Percentiles rank a stretch among this genome's conserved stretches.
Evolutionary conservation across 2,888 invertebrate species (phyloP).

Genomic region (Cyclophora punctaria): DNA sequence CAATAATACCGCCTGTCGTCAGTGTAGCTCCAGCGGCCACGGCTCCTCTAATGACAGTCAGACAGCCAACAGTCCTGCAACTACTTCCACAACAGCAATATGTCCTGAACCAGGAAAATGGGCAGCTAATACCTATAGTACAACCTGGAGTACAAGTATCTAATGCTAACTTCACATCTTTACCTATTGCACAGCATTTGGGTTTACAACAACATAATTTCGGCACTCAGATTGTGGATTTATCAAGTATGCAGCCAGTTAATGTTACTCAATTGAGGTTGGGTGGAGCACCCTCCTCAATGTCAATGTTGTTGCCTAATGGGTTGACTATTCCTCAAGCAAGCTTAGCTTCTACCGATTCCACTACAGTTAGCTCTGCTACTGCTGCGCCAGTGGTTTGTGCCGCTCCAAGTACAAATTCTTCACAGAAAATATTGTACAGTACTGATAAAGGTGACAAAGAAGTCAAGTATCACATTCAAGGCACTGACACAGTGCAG

Average conservation of each 20-base stretch:
- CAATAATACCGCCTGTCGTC: conserved; percentile 55
- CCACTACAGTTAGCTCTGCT: conserved; percentile 63
- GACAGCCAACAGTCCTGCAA: conserved; percentile 62
- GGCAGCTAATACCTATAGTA: conserved; percentile 67
- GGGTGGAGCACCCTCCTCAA: conserved; percentile 63
- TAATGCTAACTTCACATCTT: conserved; percentile 57
- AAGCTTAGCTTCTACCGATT: conserved; percentile 50
- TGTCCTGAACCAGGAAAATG: conserved; percentile 65
- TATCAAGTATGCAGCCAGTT: conserved; percentile 64
- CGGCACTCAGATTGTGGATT: conserved; percentile 62
- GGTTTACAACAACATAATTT: conserved; percentile 59
- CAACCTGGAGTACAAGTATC: conserved; percentile 65
- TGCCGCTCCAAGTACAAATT: conserved; percentile 60
- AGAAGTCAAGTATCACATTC: conserved; percentile 64
- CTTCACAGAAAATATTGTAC: conserved; percentile 62
- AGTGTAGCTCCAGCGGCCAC: conserved; percentile 55
- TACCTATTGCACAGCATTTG: conserved; percentile 54
- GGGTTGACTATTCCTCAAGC: conserved; percentile 59
- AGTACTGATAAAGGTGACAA: conserved; percentile 66
- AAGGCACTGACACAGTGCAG: conserved; percentile 60
- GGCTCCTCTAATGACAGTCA: conserved; percentile 59
- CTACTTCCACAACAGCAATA: conserved; percentile 64
- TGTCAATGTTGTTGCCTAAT: conserved; percentile 68
- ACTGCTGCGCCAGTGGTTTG: conserved; percentile 63
- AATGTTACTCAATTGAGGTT: conserved; percentile 62